These are phyloP conservation scores for Parazoanthus swiftii DNA, from an alignment of 92 coral and sea anemone species.

Conservation along the genomic window DNA sequence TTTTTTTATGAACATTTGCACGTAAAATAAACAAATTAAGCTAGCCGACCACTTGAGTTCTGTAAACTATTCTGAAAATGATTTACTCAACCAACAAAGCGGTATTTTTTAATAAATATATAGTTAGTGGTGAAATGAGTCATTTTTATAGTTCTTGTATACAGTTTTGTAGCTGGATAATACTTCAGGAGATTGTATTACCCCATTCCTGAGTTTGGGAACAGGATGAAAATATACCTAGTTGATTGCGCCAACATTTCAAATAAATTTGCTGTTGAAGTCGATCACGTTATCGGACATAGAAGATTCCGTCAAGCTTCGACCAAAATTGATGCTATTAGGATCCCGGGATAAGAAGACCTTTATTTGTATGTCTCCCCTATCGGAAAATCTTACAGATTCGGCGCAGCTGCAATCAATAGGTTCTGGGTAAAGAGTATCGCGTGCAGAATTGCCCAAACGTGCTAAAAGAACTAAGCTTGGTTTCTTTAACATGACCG, in stretches of 20 bases:
- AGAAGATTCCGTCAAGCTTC: background rate
- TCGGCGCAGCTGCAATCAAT: background rate
- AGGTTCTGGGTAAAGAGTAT: background rate
- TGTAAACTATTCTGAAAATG: background rate
- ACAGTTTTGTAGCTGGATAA: background rate
- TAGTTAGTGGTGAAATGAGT: background rate
- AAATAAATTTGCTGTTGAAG: too few relatives aligned
- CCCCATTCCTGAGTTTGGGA: too few relatives aligned
- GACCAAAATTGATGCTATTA: background rate
- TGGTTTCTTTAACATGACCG: background rate
- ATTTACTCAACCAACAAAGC: slow-evolving; percentile 1
- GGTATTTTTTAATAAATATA: background rate
- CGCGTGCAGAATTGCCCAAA: background rate
- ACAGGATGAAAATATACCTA: too few relatives aligned
- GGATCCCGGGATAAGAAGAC: background rate
- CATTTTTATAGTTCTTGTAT: background rate
- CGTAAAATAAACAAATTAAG: slow-evolving; percentile 15
- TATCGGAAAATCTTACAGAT: background rate
- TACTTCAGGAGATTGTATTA: background rate
- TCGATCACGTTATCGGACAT: too few relatives aligned
- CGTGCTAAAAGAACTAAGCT: background rate
- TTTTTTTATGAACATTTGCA: background rate
- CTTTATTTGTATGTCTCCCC: background rate
- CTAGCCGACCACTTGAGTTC: background rate
- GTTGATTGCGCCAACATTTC: too few relatives aligned